Evolutionary conservation across 2,113 vertebrate genomes (phyloP), one percentile per base, ranked within the genome.

Genomic region (Centropristis striata): DNA sequence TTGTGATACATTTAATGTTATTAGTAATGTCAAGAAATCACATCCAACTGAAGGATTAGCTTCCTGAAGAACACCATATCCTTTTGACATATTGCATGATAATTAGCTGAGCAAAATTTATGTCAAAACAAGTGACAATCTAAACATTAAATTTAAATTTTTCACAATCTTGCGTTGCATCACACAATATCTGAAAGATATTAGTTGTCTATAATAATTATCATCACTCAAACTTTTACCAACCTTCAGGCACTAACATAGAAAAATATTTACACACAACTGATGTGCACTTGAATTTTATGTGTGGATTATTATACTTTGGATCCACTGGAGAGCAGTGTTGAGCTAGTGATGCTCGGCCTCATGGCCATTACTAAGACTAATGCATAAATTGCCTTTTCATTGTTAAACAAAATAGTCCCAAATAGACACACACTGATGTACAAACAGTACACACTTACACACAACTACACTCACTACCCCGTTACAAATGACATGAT

Each of bases 251-350:
- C 49, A 41, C 14, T 12, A 49, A 49, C n/a, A 54, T 11, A 60
- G 4, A 42, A 44, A 41, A 53, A 57, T 16, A 16, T 49, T 58
- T 1, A 15, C 61, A 68, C 16, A 54, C 36, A 58, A 12, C n/a
- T 55, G 20, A 73, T 49, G 49, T 77, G 42, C 47, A 16, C 74
- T 69, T 77, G 57, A 85, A 72, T 47, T 73, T 74, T 47, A 21
- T 44, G n/a, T 65, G 64, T 36, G 20, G 11, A 50, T 68, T 28
- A 49, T 70, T 77, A 9, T 41, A 42, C 39, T 42, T 55, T 71
- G 1, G 51, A 21, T 72, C 93, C 94, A 92, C 92, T 90, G 83
- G 95, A 90, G 92, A 66, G 90, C 94, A 95, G 92, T 93, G 87
- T 94, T 94, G 93, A 91, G 90, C 93, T 90, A 88, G 78, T 75